Percentiles rank a stretch among this genome's conserved stretches.
Evolutionary conservation across 2,888 invertebrate genomes (phyloP).

Genomic region (Boloria selene): DNA sequence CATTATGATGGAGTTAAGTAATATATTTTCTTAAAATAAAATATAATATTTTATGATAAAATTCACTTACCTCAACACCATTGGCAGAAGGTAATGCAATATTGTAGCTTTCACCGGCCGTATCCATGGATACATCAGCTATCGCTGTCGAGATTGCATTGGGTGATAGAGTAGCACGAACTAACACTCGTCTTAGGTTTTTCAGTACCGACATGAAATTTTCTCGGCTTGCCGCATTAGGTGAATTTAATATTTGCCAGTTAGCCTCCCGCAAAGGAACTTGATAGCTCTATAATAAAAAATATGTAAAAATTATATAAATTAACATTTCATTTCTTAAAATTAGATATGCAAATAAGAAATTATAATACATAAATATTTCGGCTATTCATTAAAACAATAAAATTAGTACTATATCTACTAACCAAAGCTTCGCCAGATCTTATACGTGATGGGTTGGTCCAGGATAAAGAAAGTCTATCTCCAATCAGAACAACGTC

Average conservation of each 20-base stretch:
- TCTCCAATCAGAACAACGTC: constrained; percentile 93
- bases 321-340: no score
- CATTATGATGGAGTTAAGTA: neutral
- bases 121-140: constrained; percentile 93
- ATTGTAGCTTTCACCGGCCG: constrained; percentile 85
- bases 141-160: constrained; percentile 86
- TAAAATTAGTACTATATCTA: neutral
- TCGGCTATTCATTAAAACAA: neutral
- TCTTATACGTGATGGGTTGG: constrained; percentile 81
- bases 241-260: constrained; percentile 79
- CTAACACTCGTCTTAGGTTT: constrained; percentile 90
- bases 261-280: constrained; percentile 85
- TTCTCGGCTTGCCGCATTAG: constrained; percentile 82
- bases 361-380: no score
- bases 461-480: constrained; percentile 89
- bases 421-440: constrained; percentile 84
- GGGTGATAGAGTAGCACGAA: constrained; percentile 87
- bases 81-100: constrained; percentile 85
- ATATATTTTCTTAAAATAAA: neutral
- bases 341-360: no score
- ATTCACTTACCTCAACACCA: constrained; percentile 87
- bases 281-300: constrained; percentile 76
- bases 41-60: neutral
- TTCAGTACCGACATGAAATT: constrained; percentile 93
- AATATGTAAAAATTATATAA: no score